These are phyloP conservation scores for Strigops habroptila DNA, from an alignment of 2,113 vertebrate genomes.

Conservation along the genomic window DNA sequence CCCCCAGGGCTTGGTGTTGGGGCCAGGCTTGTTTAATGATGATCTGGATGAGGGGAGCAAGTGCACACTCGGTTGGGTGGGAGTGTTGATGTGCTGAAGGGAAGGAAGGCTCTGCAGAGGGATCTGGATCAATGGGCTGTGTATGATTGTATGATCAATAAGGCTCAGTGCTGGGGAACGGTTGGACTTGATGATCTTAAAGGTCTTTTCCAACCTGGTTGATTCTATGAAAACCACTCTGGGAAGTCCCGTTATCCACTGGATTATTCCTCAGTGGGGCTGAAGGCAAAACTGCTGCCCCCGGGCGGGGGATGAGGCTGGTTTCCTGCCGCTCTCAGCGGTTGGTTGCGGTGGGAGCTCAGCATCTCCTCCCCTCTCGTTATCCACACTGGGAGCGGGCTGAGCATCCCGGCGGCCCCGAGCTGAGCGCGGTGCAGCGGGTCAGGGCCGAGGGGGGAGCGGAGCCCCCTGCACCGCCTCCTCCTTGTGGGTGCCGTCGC, in stretches of 20 bases:
- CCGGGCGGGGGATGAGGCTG: accelerated
- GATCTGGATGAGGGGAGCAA: not conserved
- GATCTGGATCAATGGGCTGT: not conserved
- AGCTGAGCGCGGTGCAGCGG: too few species aligned
- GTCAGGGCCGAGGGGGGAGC: not conserved
- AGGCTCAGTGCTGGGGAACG: not conserved
- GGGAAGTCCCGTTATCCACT: accelerated
- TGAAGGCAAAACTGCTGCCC: not conserved
- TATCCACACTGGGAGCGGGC: accelerated
- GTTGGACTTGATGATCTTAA: not conserved
- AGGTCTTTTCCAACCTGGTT: not conserved
- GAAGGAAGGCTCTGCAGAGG: not conserved
- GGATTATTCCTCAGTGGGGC: not conserved
- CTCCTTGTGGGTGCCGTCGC: slow-evolving; percentile 82
- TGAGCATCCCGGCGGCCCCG: not conserved
- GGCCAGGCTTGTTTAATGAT: not conserved
- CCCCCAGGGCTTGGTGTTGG: not conserved
- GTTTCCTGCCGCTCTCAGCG: not conserved
- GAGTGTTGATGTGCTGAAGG: not conserved
- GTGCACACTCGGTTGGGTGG: not conserved
- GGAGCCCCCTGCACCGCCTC: slow-evolving; percentile 49
- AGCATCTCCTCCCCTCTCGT: not conserved
- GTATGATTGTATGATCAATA: not conserved
- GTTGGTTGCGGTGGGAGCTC: not conserved
- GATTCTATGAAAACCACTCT: not conserved